A percentile compares a stretch with the other conserved stretches of the same genome.
phyloP scores from a whole-genome alignment of 2,797 vertebrate species.

The Rhinatrema bivittatum region DNA sequence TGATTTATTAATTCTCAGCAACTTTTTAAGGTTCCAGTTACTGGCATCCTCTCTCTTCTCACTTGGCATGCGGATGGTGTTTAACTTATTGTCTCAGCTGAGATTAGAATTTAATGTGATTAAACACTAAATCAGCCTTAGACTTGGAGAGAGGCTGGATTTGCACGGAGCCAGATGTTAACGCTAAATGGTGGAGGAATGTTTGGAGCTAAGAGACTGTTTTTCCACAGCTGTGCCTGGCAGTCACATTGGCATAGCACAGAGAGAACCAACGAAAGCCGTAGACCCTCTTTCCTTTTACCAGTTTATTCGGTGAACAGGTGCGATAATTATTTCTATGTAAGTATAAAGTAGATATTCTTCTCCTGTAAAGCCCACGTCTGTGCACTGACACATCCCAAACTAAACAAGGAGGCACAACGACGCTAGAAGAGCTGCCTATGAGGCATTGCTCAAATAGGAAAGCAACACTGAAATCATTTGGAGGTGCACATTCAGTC shows the following conservation, averaged over 20 bases:
- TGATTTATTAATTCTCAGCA: slow-evolving; percentile 45
- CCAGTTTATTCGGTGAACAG: background rate
- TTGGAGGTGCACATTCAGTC: too few relatives aligned
- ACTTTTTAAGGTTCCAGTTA: slow-evolving; percentile 39
- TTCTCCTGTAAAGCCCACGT: too few relatives aligned
- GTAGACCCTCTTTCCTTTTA: slow-evolving; percentile 6
- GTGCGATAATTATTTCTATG: background rate
- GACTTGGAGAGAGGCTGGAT: slow-evolving; percentile 23
- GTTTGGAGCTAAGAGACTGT: slow-evolving; percentile 14
- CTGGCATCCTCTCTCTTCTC: slow-evolving; percentile 21
- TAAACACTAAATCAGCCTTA: slow-evolving; percentile 29
- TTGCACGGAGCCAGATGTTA: slow-evolving; percentile 27
- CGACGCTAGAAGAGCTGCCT: too few relatives aligned
- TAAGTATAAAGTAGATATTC: too few relatives aligned
- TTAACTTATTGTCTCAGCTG: slow-evolving; percentile 22
- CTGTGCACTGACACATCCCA: too few relatives aligned
- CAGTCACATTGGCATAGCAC: slow-evolving; percentile 1
- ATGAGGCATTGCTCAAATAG: too few relatives aligned
- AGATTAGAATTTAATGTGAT: slow-evolving; percentile 34
- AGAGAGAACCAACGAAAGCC: background rate
- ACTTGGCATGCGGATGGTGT: slow-evolving; percentile 23
- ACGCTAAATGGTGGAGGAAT: slow-evolving; percentile 28
- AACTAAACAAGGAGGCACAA: too few relatives aligned
- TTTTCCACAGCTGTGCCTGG: too few relatives aligned
- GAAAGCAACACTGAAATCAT: too few relatives aligned